A percentile compares a stretch with the other conserved stretches of the same genome.
phyloP scores from a whole-genome alignment of 2,113 vertebrate species.

The Vanacampus margaritifer region DNA sequence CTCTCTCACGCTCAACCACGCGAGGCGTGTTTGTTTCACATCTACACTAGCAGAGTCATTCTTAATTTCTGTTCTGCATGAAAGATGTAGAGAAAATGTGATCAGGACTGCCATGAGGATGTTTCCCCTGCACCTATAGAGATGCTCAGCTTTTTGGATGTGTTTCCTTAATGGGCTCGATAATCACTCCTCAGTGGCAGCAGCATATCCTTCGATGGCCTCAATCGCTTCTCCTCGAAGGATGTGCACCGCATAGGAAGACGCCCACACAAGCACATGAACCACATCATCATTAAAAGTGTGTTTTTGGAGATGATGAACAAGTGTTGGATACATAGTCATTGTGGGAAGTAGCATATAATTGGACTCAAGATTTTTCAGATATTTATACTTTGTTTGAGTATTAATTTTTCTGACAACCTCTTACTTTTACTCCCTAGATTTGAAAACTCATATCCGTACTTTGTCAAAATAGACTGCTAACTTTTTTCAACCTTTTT shows the following conservation, averaged over 20 bases:
- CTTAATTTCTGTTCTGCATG: conserved; percentile 14
- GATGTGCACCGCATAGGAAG: conserved; percentile 60
- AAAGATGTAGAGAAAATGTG: conserved; percentile 22
- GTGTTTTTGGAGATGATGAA: conserved; percentile 39
- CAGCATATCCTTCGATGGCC: conserved; percentile 36
- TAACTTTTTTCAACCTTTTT: too few relatives aligned
- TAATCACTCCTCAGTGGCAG: conserved; percentile 18
- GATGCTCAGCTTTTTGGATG: conserved; percentile 8
- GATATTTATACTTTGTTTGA: not conserved
- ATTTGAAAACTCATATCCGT: not conserved
- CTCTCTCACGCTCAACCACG: conserved; percentile 27
- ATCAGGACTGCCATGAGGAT: conserved; percentile 17
- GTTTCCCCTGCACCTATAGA: conserved; percentile 18
- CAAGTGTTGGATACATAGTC: conserved; percentile 22
- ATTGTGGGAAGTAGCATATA: not conserved
- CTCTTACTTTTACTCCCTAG: not conserved
- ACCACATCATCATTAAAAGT: conserved; percentile 61
- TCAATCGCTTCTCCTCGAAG: conserved; percentile 53
- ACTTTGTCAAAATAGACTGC: too few relatives aligned
- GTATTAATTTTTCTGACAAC: not conserved
- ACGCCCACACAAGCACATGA: conserved; percentile 65
- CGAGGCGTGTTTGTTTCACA: conserved; percentile 23
- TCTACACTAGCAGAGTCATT: conserved; percentile 39
- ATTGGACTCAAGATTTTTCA: not conserved
- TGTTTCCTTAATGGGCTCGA: conserved; percentile 13